Evolutionary conservation across 2,113 vertebrate species (phyloP), one percentile per base, ranked within the genome.

Genomic region (Rhizomys pruinosus): DNA sequence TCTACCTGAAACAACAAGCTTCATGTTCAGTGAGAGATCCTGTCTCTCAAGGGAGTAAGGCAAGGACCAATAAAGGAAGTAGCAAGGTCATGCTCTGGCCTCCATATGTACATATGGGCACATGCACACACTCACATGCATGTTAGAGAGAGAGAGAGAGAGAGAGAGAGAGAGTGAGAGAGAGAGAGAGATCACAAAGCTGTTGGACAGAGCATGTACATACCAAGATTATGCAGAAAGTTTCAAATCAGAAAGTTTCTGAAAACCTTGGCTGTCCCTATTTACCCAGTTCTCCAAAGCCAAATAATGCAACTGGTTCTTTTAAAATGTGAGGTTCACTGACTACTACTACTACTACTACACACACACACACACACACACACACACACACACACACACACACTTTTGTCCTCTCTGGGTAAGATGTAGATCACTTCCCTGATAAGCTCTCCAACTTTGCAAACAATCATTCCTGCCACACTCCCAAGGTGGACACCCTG

Each of bases 391-490:
- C 22, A 16, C 59, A 52, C 47, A 52, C 47, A 52, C 47, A 52
- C 57, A 8, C 23, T 74, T 11, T 59, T 82, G 80, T 81, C 61
- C 34, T 76, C 27, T 92, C 77, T 82, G 17, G 37, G 13, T 93
- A 63, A 72, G 42, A 73, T 29, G 22, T 17, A 74, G 39, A 84
- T 61, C 37, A 57, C 63, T 85, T 32, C 32, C 72, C n/a, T 1
- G 0, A 55, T 55, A 92, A 63, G 27, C 59, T 74, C 71, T 34
- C 7, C 63, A 64, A 84, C 55, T 94, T 87, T 89, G 84, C 92
- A 95, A 84, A 77, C 39, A 85, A 52, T 61, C 59, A n/a, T 89
- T 90, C 68, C n/a, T 81, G 72, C 90, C 84, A 81, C 34, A 71
- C 25, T 59, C 47, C 85, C 76, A 42, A 90, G 42, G 23, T 85